Evolutionary conservation across 2,113 vertebrate genomes (phyloP).

Genomic region (Pteropus alecto): DNA sequence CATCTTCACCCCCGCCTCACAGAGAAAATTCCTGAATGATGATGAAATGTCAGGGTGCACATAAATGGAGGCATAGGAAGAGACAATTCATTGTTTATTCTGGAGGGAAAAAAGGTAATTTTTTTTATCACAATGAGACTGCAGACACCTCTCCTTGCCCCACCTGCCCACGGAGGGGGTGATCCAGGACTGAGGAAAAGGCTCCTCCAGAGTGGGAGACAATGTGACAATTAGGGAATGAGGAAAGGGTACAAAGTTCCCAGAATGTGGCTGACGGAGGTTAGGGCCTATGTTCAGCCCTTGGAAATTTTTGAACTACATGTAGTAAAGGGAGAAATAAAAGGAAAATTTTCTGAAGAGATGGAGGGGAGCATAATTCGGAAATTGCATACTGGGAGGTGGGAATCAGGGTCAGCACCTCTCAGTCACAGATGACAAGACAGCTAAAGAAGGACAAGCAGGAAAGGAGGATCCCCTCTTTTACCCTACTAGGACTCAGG

Average conservation of each 20-base stretch:
- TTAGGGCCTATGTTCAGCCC: not conserved
- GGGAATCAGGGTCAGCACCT: not conserved
- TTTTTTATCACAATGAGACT: not conserved
- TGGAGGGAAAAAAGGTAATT: constrained; percentile 8
- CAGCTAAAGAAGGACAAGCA: not conserved
- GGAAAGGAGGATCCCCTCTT: not conserved
- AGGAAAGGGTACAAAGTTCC: not conserved
- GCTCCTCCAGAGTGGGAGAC: not conserved
- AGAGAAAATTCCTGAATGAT: not conserved
- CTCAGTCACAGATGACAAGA: not conserved
- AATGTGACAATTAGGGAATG: not conserved
- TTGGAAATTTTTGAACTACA: not conserved
- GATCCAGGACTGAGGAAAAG: not conserved
- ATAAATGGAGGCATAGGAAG: not conserved
- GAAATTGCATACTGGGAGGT: not conserved
- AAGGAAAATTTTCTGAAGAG: not conserved
- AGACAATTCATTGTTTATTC: constrained; percentile 36
- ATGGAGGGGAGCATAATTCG: not conserved
- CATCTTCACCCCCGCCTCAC: not conserved
- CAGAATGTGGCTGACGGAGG: not conserved
- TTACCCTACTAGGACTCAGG: not conserved
- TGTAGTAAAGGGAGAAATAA: not conserved
- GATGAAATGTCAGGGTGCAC: not conserved
- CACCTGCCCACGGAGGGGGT: not conserved
- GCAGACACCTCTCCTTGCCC: not conserved